Conservation (phyloP, 2,113 vertebrate genomes). For the Channa argus region DNA sequence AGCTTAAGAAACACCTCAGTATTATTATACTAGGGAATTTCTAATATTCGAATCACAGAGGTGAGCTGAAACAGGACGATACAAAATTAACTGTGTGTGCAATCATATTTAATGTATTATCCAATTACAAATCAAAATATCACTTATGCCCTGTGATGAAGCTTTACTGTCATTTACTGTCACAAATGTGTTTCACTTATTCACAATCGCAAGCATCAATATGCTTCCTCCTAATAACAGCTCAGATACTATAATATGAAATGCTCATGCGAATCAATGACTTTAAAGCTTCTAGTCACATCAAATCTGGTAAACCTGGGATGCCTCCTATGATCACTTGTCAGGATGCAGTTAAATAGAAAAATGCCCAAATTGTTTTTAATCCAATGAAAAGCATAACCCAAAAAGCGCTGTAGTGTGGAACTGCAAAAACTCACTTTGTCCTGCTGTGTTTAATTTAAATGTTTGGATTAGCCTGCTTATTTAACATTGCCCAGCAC, state of each 20-base stretch:
- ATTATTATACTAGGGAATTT: background rate
- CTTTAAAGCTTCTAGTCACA: slow-evolving; percentile 10
- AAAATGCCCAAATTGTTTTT: background rate
- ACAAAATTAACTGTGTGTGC: too few relatives aligned
- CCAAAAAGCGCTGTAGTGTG: background rate
- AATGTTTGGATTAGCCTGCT: background rate
- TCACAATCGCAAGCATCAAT: too few relatives aligned
- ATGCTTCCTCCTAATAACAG: background rate
- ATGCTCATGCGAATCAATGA: slow-evolving; percentile 2
- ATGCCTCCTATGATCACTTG: background rate
- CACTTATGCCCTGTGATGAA: background rate
- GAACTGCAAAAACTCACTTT: background rate
- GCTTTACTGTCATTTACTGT: background rate
- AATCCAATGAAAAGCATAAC: background rate
- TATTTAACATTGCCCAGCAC: background rate
- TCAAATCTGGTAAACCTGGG: slow-evolving; percentile 1
- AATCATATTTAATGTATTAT: too few relatives aligned
- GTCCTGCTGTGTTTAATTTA: background rate
- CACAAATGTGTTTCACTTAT: background rate
- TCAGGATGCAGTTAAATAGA: too few relatives aligned
- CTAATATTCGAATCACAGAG: too few relatives aligned
- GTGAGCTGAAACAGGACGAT: too few relatives aligned
- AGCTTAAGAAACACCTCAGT: too few relatives aligned
- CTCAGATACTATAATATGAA: slow-evolving; percentile 9
- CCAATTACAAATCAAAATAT: background rate